phyloP scores from a whole-genome alignment of 2,113 vertebrate genomes.

The Pseudopodoces humilis region DNA sequence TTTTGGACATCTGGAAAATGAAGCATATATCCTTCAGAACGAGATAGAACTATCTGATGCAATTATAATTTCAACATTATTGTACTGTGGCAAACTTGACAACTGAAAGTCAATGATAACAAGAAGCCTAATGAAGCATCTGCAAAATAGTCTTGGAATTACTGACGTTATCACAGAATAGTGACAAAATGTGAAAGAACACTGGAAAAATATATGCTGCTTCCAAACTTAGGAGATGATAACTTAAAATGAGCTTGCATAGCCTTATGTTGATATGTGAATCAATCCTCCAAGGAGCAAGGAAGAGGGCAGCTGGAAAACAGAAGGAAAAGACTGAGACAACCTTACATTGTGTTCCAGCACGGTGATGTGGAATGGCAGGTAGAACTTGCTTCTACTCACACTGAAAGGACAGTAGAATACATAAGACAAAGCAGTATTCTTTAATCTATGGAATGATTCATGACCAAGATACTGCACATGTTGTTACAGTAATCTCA shows the following conservation, averaged over 20 bases:
- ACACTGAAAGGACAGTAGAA: background rate
- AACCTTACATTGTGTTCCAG: accelerated
- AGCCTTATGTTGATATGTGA: background rate
- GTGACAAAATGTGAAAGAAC: background rate
- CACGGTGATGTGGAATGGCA: background rate
- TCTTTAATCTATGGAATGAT: background rate
- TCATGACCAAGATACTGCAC: background rate
- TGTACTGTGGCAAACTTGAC: background rate
- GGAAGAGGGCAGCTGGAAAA: background rate
- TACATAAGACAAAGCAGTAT: background rate
- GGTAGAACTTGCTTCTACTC: background rate
- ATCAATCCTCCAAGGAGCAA: background rate
- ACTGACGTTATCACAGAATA: background rate
- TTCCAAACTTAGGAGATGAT: background rate
- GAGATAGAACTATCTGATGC: background rate
- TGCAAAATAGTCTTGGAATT: background rate
- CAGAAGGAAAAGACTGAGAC: background rate
- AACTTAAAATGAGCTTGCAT: background rate
- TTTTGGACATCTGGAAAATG: background rate
- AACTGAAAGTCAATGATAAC: background rate
- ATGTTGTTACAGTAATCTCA: background rate
- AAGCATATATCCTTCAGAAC: background rate
- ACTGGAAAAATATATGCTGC: background rate
- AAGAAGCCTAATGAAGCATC: conserved; percentile 17
- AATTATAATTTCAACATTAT: conserved; percentile 30